Conservation (phyloP, 2,113 vertebrate species). For the Onychorhynchus coronatus region DNA sequence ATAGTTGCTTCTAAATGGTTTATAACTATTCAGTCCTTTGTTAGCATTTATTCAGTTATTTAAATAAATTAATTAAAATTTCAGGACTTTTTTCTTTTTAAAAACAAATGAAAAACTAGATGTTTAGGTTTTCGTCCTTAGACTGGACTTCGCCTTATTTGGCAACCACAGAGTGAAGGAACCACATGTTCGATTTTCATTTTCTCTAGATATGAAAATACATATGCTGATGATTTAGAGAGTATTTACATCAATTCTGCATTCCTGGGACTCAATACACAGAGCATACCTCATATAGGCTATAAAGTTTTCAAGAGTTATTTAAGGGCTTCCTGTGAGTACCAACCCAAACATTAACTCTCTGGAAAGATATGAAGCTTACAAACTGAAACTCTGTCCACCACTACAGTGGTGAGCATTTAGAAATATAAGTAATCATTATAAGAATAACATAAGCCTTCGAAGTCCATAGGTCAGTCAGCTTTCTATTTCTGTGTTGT, state of each 20-base stretch:
- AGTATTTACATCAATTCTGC: not conserved
- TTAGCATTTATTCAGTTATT: not conserved
- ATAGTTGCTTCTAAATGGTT: not conserved
- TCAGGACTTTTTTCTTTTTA: not conserved
- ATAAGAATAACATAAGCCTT: not conserved
- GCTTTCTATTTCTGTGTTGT: not conserved
- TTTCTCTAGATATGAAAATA: not conserved
- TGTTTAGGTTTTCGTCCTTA: not conserved
- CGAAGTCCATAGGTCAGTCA: not conserved
- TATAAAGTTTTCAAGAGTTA: not conserved
- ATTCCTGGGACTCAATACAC: not conserved
- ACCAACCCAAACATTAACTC: not conserved
- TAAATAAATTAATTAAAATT: not conserved
- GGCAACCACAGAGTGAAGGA: not conserved
- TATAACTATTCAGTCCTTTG: not conserved
- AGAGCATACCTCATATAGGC: not conserved
- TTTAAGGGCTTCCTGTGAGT: not conserved
- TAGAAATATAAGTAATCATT: not conserved
- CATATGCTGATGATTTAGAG: not conserved
- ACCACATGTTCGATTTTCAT: not conserved
- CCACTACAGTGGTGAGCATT: not conserved
- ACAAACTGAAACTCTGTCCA: not conserved
- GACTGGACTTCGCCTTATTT: not conserved
- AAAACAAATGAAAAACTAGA: not conserved
- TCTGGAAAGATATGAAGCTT: not conserved